phyloP scores from a whole-genome alignment of 2,113 vertebrate species.

The Eulacestoma nigropectus region DNA sequence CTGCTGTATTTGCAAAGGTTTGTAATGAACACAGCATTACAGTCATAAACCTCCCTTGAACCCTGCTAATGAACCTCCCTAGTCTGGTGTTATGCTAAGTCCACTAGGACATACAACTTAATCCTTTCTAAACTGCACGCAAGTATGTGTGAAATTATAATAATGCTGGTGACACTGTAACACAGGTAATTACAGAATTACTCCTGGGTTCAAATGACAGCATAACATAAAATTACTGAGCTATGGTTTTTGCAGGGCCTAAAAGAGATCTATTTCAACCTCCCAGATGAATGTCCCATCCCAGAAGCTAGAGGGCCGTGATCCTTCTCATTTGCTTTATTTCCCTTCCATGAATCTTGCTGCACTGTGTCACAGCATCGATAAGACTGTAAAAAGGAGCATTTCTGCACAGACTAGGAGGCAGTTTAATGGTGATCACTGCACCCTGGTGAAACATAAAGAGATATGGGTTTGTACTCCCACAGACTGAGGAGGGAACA shows the following conservation, averaged over 20 bases:
- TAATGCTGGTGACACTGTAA: background rate
- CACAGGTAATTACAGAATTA: background rate
- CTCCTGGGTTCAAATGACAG: background rate
- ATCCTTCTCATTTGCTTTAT: background rate
- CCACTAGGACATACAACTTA: background rate
- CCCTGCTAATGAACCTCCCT: background rate
- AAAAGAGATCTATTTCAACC: background rate
- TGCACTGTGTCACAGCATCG: background rate
- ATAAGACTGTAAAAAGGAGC: background rate
- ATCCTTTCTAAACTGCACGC: background rate
- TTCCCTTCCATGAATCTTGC: background rate
- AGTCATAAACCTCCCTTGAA: background rate
- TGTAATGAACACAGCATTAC: background rate
- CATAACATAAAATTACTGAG: background rate
- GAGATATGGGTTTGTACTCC: background rate
- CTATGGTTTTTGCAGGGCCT: background rate
- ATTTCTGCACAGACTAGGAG: background rate
- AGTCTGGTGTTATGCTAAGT: rapidly evolving
- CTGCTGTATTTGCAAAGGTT: background rate
- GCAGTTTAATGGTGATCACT: background rate
- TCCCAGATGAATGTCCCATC: background rate
- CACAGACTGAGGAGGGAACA: background rate
- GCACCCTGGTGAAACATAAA: background rate
- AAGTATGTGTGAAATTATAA: background rate
- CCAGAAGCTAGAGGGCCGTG: background rate